A percentile compares a stretch with the other conserved stretches of the same genome.
Conservation (phyloP, 2,888 invertebrate genomes). For the Nineta flava region DNA sequence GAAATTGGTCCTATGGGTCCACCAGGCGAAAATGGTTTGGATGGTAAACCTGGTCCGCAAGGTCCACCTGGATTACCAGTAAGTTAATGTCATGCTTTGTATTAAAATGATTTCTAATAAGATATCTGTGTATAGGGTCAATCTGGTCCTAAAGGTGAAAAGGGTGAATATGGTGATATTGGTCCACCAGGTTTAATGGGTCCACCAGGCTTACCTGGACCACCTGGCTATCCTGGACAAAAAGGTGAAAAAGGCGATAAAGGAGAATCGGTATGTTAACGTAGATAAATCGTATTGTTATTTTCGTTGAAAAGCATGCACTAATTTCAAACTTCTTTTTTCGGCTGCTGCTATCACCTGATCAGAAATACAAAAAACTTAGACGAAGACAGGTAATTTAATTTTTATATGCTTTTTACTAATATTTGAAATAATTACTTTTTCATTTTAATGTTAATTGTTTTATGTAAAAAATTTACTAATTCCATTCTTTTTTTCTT, state of each 20-base stretch:
- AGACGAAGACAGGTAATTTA: constrained; percentile 62
- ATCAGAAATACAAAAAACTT: constrained; percentile 70
- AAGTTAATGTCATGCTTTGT: constrained; percentile 20
- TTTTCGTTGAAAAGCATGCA: constrained; percentile 13
- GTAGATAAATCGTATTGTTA: background rate
- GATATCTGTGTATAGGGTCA: constrained; percentile 40
- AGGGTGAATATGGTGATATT: constrained; percentile 80
- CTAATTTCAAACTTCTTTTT: constrained; percentile 20
- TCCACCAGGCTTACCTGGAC: constrained; percentile 71
- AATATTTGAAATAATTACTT: background rate
- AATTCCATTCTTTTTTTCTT: constrained; percentile 18
- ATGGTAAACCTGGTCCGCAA: constrained; percentile 69
- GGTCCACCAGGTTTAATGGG: constrained; percentile 90
- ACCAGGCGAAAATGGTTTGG: constrained; percentile 54
- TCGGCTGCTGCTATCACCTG: constrained; percentile 18
- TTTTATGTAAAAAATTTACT: background rate
- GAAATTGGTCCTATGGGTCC: constrained; percentile 60
- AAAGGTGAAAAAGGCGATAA: constrained; percentile 87
- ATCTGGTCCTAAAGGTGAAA: constrained; percentile 73
- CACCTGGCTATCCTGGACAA: constrained; percentile 73
- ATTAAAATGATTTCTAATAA: constrained; percentile 1
- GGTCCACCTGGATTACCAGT: constrained; percentile 76
- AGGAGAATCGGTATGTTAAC: constrained; percentile 74
- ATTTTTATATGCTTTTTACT: constrained; percentile 8
- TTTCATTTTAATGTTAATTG: background rate